Evolutionary conservation across 2,888 invertebrate species (phyloP).

Genomic region (Coecobrya sp.): DNA sequence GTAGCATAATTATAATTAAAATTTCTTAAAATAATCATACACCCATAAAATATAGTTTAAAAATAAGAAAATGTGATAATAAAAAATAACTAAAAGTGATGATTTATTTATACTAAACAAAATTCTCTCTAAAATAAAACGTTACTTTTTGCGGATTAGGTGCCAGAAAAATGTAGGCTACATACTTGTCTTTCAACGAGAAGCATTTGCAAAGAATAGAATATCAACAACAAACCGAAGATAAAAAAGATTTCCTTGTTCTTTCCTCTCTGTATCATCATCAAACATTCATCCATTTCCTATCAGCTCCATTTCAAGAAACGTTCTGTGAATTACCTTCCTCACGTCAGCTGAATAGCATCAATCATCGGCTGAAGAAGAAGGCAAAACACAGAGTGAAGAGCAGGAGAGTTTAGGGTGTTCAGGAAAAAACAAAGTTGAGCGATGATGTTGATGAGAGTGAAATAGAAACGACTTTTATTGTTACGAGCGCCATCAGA

Average conservation of each 20-base stretch:
- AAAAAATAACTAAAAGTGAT: too few relatives aligned
- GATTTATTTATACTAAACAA: too few relatives aligned
- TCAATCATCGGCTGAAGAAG: constrained; percentile 8
- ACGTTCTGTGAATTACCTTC: background rate
- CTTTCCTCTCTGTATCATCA: constrained; percentile 18
- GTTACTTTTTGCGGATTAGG: too few relatives aligned
- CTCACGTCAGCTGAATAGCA: constrained; percentile 3
- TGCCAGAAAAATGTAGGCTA: too few relatives aligned
- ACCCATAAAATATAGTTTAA: too few relatives aligned
- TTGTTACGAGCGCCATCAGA: background rate
- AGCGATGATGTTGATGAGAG: constrained; percentile 1
- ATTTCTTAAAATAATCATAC: too few relatives aligned
- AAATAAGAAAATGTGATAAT: too few relatives aligned
- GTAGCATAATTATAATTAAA: too few relatives aligned
- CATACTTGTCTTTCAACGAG: too few relatives aligned
- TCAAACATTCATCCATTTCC: constrained; percentile 32
- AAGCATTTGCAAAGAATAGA: background rate
- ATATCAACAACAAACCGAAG: background rate
- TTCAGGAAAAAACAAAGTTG: constrained; percentile 16
- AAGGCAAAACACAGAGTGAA: background rate
- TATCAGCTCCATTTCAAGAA: background rate
- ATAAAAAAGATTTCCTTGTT: background rate
- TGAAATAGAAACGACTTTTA: constrained; percentile 27
- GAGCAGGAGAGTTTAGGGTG: background rate
- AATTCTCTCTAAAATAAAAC: too few relatives aligned